phyloP scores from a whole-genome alignment of 2,797 vertebrate genomes.

The Phoeniculus purpureus region DNA sequence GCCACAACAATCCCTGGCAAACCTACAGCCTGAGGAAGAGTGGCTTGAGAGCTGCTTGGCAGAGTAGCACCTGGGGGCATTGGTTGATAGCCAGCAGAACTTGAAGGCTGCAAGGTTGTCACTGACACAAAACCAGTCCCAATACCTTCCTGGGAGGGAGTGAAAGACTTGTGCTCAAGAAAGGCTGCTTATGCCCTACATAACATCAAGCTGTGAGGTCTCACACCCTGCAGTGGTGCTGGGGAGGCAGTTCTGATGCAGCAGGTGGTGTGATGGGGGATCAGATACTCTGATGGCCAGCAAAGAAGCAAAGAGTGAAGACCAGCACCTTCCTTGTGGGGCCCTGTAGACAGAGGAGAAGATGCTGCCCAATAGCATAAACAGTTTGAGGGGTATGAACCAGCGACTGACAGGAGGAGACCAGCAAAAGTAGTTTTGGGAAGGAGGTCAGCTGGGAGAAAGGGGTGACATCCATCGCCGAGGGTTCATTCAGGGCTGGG shows the following conservation, averaged over 20 bases:
- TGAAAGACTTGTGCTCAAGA: neutral
- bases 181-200: accelerated
- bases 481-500: neutral
- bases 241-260: neutral
- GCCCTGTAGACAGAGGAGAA: neutral
- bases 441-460: neutral
- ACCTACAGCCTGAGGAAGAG: too few species aligned
- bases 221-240: accelerated
- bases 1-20: too few species aligned
- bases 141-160: neutral
- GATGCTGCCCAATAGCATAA: neutral
- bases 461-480: neutral
- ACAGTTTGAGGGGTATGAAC: neutral
- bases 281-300: neutral
- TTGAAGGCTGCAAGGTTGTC: neutral
- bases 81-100: too few species aligned
- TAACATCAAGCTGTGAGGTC: neutral
- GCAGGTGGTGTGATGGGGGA: neutral
- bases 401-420: neutral
- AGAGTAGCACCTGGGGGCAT: too few species aligned
- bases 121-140: neutral
- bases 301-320: neutral
- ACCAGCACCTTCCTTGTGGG: neutral
- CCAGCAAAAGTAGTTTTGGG: neutral
- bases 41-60: too few species aligned